These are phyloP conservation scores for Busseola fusca DNA, from an alignment of 2,888 invertebrate species.

Conservation along the genomic window DNA sequence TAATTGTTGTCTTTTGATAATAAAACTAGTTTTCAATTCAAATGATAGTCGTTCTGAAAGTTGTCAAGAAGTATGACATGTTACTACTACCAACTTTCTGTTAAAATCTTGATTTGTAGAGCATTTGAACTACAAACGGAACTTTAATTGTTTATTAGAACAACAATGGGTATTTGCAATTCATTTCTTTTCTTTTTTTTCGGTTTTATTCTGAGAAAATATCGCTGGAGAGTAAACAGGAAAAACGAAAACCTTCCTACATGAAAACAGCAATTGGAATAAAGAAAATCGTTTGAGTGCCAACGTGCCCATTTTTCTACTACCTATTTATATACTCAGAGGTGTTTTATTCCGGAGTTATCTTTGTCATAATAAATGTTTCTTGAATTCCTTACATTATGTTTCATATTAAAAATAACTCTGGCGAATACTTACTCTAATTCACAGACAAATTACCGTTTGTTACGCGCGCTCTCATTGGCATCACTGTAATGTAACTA, in stretches of 20 bases:
- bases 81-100: conserved; percentile 16
- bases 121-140: not conserved
- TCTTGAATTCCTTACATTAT: conserved; percentile 3
- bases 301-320: conserved; percentile 41
- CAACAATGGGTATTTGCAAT: conserved; percentile 9
- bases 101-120: conserved; percentile 12
- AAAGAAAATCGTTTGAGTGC: conserved; percentile 52
- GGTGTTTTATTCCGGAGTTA: conserved; percentile 29
- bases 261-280: conserved; percentile 52
- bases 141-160: conserved; percentile 3
- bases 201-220: conserved; percentile 25
- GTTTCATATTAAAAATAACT: conserved; percentile 32
- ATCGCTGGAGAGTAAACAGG: conserved; percentile 41
- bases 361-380: conserved; percentile 19
- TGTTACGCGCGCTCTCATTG: conserved; percentile 13
- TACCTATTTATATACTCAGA: conserved; percentile 5
- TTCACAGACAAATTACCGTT: not conserved
- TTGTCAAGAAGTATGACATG: not conserved
- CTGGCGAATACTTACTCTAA: not conserved
- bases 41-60: conserved; percentile 27
- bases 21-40: conserved; percentile 30
- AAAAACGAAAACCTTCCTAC: conserved; percentile 48
- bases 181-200: conserved; percentile 27
- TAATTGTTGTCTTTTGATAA: conserved; percentile 2
- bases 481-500: conserved; percentile 38